Evolutionary conservation across 2,797 vertebrate species (phyloP), one percentile per base, ranked within the genome.

Genomic region (Phalloptychus januarius): DNA sequence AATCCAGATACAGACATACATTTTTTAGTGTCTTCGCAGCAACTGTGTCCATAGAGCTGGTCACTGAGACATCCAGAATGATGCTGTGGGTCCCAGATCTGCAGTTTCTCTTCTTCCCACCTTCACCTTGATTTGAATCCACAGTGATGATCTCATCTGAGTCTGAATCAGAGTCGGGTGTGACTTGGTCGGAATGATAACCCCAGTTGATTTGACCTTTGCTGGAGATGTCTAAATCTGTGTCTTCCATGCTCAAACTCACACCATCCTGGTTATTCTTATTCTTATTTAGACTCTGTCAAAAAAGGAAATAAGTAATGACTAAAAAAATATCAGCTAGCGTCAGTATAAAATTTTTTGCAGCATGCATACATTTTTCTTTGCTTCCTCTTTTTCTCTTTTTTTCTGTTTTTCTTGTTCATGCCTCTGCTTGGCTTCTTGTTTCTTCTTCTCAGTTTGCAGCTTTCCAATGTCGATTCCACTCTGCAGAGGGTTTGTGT

Each of bases 1-100:
- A 40, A 56, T 20, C 7, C 58, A 46, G 6, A 48, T 2, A 61
- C 25, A 72, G 15, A 87, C 91, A 36, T 88, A 96, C 95, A 71
- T 93, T 95, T 87, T 83, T 93, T 56, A 95, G 75, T 46, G 90
- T 95, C 52, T 95, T 95, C 50, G 93, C 90, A n/a, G 93, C 61
- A 77, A 94, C 95, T 0, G 91, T 95, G 91, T 96, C 96, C 79
- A 95, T 92, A 86, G 97, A 99, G 90, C 93, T 97, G 85, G 96
- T 92, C 0, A 97, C 69, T 12, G 96, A 94, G 80, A 99, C 88
- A 90, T 99, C 98, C 93, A 99, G 87, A 87, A 99, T 80, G 63
- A 99, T 77, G 2, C 96, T 92, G 1, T 98, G 95, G 44, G 95
- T 96, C 79, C 10, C 67, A 7, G 45, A 73, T 23, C 7, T 3